These are phyloP conservation scores for Leistus spinibarbis DNA, from an alignment of 2,888 invertebrate genomes.

Conservation along the genomic window DNA sequence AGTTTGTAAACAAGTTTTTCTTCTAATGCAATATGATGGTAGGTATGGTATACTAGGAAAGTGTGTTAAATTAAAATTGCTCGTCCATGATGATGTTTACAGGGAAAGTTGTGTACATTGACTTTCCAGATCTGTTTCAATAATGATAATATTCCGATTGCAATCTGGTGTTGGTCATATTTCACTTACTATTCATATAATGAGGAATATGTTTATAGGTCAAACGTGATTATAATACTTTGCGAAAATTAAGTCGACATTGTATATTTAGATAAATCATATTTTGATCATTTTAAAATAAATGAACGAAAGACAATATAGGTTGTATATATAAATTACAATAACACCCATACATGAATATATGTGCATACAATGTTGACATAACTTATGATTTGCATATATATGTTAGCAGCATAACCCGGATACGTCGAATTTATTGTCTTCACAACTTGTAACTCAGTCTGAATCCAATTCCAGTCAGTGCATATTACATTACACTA, in stretches of 20 bases:
- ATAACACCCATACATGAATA: not conserved
- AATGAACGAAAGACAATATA: not conserved
- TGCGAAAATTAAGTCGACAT: not conserved
- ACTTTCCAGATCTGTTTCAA: conserved; percentile 37
- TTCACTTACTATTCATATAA: not conserved
- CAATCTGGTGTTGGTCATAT: not conserved
- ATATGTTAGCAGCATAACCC: conserved; percentile 9
- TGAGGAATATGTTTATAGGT: not conserved
- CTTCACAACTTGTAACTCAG: conserved; percentile 1
- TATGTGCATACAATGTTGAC: not conserved
- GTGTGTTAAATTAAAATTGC: conserved; percentile 33
- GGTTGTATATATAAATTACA: not conserved
- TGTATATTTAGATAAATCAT: not conserved
- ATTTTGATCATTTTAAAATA: not conserved
- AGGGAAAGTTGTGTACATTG: conserved; percentile 35
- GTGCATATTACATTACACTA: not conserved
- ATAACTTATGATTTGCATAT: conserved; percentile 22
- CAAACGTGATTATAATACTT: not conserved
- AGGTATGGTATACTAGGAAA: conserved; percentile 18
- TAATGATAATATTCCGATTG: not conserved
- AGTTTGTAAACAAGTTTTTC: not conserved
- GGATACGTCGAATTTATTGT: conserved; percentile 15
- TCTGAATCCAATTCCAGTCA: not conserved
- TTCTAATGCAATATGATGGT: not conserved
- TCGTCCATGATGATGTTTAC: conserved; percentile 29